phyloP scores from a whole-genome alignment of 2,797 vertebrate species.

The Pristis pectinata region DNA sequence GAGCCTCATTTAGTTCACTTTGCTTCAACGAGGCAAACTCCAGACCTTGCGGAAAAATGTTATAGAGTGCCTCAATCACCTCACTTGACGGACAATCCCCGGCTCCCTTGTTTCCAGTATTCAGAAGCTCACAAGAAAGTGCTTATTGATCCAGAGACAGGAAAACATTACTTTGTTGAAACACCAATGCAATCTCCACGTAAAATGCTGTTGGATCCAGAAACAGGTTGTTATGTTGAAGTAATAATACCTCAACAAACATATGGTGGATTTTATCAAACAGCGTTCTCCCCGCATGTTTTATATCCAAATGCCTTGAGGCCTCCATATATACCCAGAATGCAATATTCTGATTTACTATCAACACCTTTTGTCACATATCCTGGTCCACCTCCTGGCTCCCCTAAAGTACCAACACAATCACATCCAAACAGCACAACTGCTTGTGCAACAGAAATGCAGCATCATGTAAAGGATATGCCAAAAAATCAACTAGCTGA shows the following conservation, averaged over 20 bases:
- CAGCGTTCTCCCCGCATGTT: conserved; percentile 65
- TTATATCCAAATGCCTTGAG: conserved; percentile 63
- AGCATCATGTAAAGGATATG: conserved; percentile 58
- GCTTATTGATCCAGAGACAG: conserved; percentile 83
- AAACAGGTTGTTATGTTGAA: conserved; percentile 88
- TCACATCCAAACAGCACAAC: conserved; percentile 53
- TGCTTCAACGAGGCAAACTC: conserved; percentile 54
- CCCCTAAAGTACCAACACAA: conserved; percentile 56
- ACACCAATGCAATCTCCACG: conserved; percentile 76
- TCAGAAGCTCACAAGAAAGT: conserved; percentile 64
- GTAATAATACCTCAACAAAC: conserved; percentile 79
- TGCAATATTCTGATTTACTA: conserved; percentile 55
- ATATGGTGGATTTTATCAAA: conserved; percentile 67
- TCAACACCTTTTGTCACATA: conserved; percentile 49
- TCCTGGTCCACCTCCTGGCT: conserved; percentile 57
- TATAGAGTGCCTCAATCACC: conserved; percentile 53
- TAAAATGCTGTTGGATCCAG: conserved; percentile 84
- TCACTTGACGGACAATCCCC: conserved; percentile 45
- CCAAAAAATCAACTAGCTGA: conserved; percentile 65
- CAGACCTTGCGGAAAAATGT: conserved; percentile 62
- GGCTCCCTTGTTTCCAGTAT: conserved; percentile 46
- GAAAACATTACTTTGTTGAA: conserved; percentile 87
- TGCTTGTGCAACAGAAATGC: conserved; percentile 57
- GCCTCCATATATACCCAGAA: conserved; percentile 62
- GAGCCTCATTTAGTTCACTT: conserved; percentile 59